Evolutionary conservation across 1,140 invertebrate genomes (phyloP), one percentile per base, ranked within the genome.

Genomic region (Solen grandis): DNA sequence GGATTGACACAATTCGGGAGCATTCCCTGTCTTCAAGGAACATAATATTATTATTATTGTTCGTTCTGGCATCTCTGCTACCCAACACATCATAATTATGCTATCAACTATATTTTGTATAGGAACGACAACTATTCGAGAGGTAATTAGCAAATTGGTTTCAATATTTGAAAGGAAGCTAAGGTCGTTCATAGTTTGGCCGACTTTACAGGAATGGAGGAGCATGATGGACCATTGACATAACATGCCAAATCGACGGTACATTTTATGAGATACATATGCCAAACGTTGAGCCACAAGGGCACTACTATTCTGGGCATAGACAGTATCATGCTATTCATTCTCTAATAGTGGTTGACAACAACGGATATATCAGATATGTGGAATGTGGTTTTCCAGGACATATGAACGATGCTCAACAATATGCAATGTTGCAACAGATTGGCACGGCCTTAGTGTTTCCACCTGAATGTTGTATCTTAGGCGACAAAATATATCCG

Each of bases 281-380:
- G 14, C 35, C 60, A 1, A 2, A 1, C 31, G 33, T 36, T 5
- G 35, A 36, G 60, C 60, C 29, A 35, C 29, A 63, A 36, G 60
- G 38, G 33, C 29, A 63, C n/a, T n/a, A n/a, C n/a, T n/a, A n/a
- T n/a, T n/a, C n/a, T n/a, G n/a, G n/a, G n/a, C n/a, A n/a, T n/a
- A 22, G 35, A 36, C 29, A 63, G 5, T 36, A 19, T 19, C 60
- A 63, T 19, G 29, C 8, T 5, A 22, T 63, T 5, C 60, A 63
- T n/a, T 36, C 60, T 27, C 60, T 36, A 63, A 14, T 63, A 35
- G 33, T 63, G 2, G 35, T 63, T 63, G 60, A 63, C 27, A 27
- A 2, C 31, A 2, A 36, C 14, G 60, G 35, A 29, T n/a, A 36
- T 8, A 63, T 63, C 10, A n/a, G 60, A 8, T 36, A 16, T 63